These are phyloP conservation scores for Tupaia chinensis DNA, from an alignment of 2,113 vertebrate species.

Conservation along the genomic window DNA sequence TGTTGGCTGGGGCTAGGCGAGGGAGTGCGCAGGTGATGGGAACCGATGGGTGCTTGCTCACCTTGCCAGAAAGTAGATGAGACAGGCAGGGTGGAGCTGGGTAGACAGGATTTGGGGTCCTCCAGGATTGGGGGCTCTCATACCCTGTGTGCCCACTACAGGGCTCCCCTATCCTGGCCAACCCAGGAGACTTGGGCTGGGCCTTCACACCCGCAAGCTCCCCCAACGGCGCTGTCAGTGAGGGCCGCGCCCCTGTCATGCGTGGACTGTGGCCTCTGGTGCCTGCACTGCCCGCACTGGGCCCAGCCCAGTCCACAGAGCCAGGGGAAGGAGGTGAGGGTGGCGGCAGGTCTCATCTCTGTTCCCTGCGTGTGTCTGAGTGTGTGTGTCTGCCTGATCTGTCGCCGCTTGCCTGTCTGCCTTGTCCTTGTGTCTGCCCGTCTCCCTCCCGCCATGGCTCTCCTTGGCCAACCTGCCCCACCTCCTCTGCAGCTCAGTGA, in stretches of 20 bases:
- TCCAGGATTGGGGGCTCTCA: background rate
- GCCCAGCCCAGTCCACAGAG: background rate
- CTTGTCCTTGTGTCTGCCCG: slow-evolving; percentile 57
- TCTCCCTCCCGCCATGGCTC: background rate
- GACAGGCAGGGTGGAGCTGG: background rate
- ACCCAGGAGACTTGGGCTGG: background rate
- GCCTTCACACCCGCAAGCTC: slow-evolving; percentile 34
- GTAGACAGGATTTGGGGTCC: slow-evolving; percentile 31
- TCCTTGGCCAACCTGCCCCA: slow-evolving; percentile 61
- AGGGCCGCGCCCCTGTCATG: slow-evolving; percentile 67
- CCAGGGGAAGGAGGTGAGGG: slow-evolving; percentile 54
- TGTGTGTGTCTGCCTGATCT: background rate
- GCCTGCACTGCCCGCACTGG: background rate
- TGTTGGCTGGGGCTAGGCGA: background rate
- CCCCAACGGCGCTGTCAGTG: background rate
- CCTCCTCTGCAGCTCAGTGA: slow-evolving; percentile 72
- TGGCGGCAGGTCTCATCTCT: background rate
- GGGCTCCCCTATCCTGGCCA: background rate
- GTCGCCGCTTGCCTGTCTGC: slow-evolving; percentile 4
- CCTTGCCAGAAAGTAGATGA: background rate
- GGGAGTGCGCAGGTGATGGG: background rate
- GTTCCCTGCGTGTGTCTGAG: background rate
- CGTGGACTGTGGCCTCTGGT: slow-evolving; percentile 40
- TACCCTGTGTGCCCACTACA: slow-evolving; percentile 14
- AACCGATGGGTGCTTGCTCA: background rate